These are phyloP conservation scores for Lycodopsis pacificus DNA, from an alignment of 2,797 vertebrate genomes.

Conservation along the genomic window DNA sequence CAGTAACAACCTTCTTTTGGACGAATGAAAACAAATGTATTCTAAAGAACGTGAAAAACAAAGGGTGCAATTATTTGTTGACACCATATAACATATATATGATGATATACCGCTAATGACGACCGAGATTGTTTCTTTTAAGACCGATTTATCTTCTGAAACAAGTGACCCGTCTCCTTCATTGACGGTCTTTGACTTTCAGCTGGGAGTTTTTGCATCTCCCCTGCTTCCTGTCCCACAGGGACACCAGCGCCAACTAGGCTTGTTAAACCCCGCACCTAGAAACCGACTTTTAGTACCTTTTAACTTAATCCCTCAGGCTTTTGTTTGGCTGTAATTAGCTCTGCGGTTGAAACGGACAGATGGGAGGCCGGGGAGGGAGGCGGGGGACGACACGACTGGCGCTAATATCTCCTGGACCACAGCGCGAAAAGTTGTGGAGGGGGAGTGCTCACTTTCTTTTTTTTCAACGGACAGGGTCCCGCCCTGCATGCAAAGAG, in stretches of 20 bases:
- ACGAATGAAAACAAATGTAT: neutral
- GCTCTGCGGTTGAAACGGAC: conserved; percentile 50
- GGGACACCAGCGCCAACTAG: neutral
- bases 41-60: neutral
- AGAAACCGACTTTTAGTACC: conserved; percentile 51
- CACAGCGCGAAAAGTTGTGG: conserved; percentile 73
- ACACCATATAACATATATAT: neutral
- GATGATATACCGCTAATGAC: neutral
- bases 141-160: neutral
- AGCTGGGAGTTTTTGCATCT: conserved; percentile 30
- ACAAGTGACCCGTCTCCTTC: fast-evolving
- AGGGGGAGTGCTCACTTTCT: neutral
- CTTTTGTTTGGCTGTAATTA: conserved; percentile 66
- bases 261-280: conserved; percentile 6
- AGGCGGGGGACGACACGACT: neutral
- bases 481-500: conserved; percentile 59
- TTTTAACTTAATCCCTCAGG: conserved; percentile 39
- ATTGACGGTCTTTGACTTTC: conserved; percentile 48
- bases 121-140: neutral
- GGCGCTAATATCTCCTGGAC: conserved; percentile 68
- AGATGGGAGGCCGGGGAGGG: conserved; percentile 58
- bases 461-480: conserved; percentile 1
- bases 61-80: neutral
- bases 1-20: neutral
- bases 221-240: neutral